Evolutionary conservation across 2,888 invertebrate genomes (phyloP), one percentile per base, ranked within the genome.

Genomic region (Nemotelus nigrinus): DNA sequence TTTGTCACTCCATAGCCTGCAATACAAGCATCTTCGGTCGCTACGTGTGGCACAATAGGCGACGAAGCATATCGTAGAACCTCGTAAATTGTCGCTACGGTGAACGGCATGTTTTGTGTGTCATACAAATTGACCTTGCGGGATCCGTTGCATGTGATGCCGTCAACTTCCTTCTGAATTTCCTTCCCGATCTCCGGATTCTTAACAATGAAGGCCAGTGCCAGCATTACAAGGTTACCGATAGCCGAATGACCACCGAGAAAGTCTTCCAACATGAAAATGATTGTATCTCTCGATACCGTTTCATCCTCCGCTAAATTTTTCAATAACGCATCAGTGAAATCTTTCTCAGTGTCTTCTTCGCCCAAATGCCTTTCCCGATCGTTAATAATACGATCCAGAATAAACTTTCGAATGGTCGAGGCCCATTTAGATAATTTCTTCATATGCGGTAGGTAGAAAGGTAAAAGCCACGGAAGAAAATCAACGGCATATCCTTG

Each of bases 1-100:
- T 93, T 93, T 70, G 91, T 90, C 0, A 96, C 90, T 0, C 90
- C 89, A 82, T 90, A 93, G 0, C 93, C 95, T 60, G 91, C 90
- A 4, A 96, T 91, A 0, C 90, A 88, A 0, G 93, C 92, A 82
- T 94, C 92, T 82, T 92, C 91, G 0, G 93, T 94, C 0, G 96
- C 95, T 0, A 95, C 95, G 83, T 96, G 96, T 0, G 96, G 96
- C 0, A 96, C 96, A 78, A 96, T 96, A 0, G 96, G 96, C 0
- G 96, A 96, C 0, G 95, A 95, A 0, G 94, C 91, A 76, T 92
- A 91, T 71, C 96, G 87, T 0, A 96, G 86, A 1, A 94, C 92
- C 87, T 96, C 96, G 82, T 93, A 89, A 8, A 96, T 90, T 0
- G 94, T 92, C 0, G 94, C 95, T 86, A 95, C 93, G 0, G 94